Base-by-base conservation (phyloP, 2,113 vertebrate species). In the Pantherophis guttatus region DNA sequence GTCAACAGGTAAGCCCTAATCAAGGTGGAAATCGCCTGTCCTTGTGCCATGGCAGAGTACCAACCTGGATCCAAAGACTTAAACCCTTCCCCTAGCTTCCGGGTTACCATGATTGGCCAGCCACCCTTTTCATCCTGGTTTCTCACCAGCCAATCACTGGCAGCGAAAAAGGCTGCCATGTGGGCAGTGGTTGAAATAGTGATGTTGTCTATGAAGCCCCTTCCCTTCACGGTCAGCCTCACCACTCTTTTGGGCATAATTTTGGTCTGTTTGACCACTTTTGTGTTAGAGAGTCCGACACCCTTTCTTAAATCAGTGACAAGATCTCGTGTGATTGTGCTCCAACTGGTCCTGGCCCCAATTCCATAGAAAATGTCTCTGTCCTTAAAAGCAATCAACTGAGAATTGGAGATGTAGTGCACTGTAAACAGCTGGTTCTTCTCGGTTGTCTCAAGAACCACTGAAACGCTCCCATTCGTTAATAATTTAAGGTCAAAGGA, bases 11-110 rank as follows among this genome's bases (percentile, higher is more conserved):
- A 99, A 1, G 99, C 99, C 90, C 99, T 96, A 93, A 99, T 99
- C 94, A 99, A 95, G 0, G 99, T 99, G 4, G 99, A 99, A 95
- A 99, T 99, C 95, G 99, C 99, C 96, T 99, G 99, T 23, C 99
- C 99, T 48, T 99, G 99, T 1, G 99, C 99, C 99, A 99, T 99
- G 95, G 99, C 99, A 0, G 99, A 99, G 97, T 99, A 99, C 99
- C 99, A 99, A 70, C 99, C 99, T 0, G 99, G 99, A 29, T 99
- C 99, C 96, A 99, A 93, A 11, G 99, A 97, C 29, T 96, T 98
- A 95, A 99, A 99, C 10, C 99, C 99, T 44, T 99, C 99, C 0
- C 99, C 99, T 48, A 99, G 95, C 93, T 99, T 99, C 29, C 99
- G 98, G 1, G 99, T 99, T 93, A 99, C 99, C 98, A 98, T 98